A percentile compares a stretch with the other conserved stretches of the same genome.
Conservation (phyloP, 2,888 invertebrate genomes). For the Apamea monoglypha region DNA sequence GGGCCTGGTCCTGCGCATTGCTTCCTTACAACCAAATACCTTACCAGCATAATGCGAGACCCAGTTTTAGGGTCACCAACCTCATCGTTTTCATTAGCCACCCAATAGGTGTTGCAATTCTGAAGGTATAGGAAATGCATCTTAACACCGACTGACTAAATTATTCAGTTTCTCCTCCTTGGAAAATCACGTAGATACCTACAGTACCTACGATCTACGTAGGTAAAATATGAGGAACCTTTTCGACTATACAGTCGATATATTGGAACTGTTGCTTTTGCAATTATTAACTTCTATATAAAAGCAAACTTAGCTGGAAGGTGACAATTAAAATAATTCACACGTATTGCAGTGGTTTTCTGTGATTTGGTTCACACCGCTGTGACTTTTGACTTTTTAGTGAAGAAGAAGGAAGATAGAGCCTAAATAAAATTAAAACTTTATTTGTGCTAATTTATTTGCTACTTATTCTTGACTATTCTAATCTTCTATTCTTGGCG, state of each 20-base stretch:
- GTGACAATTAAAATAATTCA: constrained; percentile 40
- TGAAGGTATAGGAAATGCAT: not conserved
- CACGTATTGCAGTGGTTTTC: constrained; percentile 13
- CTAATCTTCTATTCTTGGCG: not conserved
- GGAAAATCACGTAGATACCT: not conserved
- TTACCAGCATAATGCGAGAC: not conserved
- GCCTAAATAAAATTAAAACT: not conserved
- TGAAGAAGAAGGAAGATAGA: not conserved
- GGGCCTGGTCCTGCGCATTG: too few species aligned
- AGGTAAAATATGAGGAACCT: not conserved
- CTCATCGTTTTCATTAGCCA: not conserved
- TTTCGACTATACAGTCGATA: not conserved
- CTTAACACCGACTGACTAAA: not conserved
- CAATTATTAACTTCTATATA: constrained; percentile 33
- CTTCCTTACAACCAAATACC: not conserved
- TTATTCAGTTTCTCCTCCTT: not conserved
- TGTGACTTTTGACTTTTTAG: not conserved
- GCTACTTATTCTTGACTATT: not conserved
- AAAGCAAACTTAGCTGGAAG: constrained; percentile 23
- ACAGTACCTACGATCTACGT: not conserved
- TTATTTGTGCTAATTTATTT: constrained; percentile 13
- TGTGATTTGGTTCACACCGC: constrained; percentile 36
- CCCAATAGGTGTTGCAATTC: not conserved
- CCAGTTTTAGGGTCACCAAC: not conserved
- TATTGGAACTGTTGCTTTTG: not conserved